Evolutionary conservation across 2,113 vertebrate species (phyloP).

Genomic region (Melanostigma gelatinosum): DNA sequence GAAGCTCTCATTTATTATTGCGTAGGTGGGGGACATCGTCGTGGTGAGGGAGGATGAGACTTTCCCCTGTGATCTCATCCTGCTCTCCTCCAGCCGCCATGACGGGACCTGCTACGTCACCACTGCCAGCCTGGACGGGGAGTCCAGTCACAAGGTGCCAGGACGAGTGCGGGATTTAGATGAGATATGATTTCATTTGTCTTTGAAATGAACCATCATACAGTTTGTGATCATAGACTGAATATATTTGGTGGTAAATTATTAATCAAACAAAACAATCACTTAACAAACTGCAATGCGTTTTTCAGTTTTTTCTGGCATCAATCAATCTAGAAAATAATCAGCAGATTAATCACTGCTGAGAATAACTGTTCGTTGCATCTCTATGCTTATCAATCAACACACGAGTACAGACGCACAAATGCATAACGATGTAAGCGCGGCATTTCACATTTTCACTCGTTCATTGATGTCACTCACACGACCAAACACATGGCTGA

Average conservation of each 20-base stretch:
- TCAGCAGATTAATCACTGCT: neutral
- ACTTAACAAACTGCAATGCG: neutral
- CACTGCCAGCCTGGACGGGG: constrained; percentile 96
- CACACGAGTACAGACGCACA: constrained; percentile 8
- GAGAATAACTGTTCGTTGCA: neutral
- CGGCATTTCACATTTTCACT: neutral
- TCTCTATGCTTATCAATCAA: neutral
- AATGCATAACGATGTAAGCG: neutral
- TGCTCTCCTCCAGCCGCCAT: constrained; percentile 92
- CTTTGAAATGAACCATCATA: neutral
- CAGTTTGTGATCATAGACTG: neutral
- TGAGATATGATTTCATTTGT: neutral
- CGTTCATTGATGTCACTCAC: constrained; percentile 55
- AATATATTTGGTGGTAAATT: neutral
- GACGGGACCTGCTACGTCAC: constrained; percentile 98
- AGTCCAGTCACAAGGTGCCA: constrained; percentile 94
- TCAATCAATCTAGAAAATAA: neutral
- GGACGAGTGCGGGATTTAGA: neutral
- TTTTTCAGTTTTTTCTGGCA: neutral
- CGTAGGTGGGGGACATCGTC: constrained; percentile 96
- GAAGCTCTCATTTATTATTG: constrained; percentile 38
- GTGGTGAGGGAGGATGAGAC: constrained; percentile 96
- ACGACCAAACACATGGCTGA: constrained; percentile 24
- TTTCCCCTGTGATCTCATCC: constrained; percentile 98
- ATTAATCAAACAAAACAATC: neutral